Evolutionary conservation across 2,113 vertebrate species (phyloP).

Genomic region (Ailuropoda melanoleuca): DNA sequence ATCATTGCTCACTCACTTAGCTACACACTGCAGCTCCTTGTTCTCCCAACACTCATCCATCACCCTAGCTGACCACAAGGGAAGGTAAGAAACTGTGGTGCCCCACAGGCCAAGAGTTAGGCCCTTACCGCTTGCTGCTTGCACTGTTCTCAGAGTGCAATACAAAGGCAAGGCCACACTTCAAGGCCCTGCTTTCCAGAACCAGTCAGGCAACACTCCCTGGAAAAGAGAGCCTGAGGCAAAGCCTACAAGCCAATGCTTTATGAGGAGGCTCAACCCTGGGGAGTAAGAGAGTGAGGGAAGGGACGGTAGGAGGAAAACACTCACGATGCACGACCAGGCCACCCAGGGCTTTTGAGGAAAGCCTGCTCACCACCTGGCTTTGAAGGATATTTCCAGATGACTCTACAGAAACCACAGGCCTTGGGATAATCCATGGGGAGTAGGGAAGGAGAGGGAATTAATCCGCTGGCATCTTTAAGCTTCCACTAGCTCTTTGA

Average conservation of each 20-base stretch:
- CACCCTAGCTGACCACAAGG: not conserved
- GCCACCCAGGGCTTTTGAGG: not conserved
- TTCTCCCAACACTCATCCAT: not conserved
- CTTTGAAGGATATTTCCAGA: not conserved
- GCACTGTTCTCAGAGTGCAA: not conserved
- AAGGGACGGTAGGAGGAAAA: not conserved
- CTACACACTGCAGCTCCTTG: not conserved
- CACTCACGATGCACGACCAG: not conserved
- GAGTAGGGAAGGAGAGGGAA: not conserved
- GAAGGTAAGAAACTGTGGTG: not conserved
- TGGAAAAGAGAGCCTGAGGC: not conserved
- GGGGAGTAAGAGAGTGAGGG: not conserved
- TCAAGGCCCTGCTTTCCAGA: not conserved
- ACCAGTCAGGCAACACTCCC: not conserved
- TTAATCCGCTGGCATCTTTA: not conserved
- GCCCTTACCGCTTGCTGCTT: not conserved
- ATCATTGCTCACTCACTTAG: not conserved
- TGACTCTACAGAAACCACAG: not conserved
- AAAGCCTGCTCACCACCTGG: not conserved
- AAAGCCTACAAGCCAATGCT: not conserved
- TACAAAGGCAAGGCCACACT: not conserved
- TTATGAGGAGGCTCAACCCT: not conserved
- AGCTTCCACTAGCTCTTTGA: not conserved
- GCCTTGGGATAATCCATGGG: not conserved
- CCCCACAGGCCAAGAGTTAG: not conserved